Evolutionary conservation across 2,113 vertebrate genomes (phyloP).

Genomic region (Cervus canadensis): DNA sequence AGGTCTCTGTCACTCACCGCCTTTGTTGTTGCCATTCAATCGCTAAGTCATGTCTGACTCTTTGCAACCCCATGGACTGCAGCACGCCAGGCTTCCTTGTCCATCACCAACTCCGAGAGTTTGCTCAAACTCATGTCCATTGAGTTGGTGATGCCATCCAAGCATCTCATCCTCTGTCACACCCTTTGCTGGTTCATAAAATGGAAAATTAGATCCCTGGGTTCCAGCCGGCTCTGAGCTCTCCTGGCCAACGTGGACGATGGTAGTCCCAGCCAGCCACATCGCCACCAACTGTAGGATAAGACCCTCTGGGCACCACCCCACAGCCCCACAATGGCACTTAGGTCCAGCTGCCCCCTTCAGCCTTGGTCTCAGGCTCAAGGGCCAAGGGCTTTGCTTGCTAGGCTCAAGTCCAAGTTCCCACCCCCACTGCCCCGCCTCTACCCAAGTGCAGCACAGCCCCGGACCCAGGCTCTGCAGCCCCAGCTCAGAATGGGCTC

Average conservation of each 20-base stretch:
- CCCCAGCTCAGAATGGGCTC: background rate
- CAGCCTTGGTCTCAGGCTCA: background rate
- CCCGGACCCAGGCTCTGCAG: background rate
- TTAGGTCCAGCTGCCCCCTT: background rate
- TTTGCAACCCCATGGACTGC: background rate
- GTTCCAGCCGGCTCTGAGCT: background rate
- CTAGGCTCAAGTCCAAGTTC: background rate
- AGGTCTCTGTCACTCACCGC: background rate
- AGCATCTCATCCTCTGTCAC: background rate
- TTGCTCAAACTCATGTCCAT: background rate
- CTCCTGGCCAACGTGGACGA: background rate
- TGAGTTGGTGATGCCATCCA: background rate
- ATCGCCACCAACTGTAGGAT: background rate
- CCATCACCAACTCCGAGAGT: background rate
- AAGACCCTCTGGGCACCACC: background rate
- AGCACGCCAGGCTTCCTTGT: background rate
- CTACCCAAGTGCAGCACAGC: background rate
- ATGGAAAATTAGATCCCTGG: background rate
- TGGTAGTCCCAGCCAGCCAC: background rate
- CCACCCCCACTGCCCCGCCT: background rate
- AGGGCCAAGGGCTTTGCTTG: background rate
- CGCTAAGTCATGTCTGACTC: background rate
- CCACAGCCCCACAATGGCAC: background rate
- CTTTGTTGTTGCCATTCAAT: background rate
- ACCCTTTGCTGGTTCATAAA: background rate